phyloP scores from a whole-genome alignment of 30 jellyfish, hydroid and myxozoan species.

The Hydractinia echinata region DNA sequence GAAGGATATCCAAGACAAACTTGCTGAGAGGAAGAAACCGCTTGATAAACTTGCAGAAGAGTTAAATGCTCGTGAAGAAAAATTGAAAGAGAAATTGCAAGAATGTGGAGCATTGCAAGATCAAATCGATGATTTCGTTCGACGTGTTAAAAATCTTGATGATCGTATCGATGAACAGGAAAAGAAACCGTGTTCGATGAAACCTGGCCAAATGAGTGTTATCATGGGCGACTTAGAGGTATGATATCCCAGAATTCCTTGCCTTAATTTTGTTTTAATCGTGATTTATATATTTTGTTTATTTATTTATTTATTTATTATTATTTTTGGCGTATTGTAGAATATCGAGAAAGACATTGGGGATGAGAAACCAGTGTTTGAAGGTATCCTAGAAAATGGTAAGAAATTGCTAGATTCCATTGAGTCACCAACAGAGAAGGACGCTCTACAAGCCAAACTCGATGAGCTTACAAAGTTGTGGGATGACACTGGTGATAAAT shows the following conservation, averaged over 20 bases:
- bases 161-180: conserved; percentile 67
- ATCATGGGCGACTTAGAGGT: conserved; percentile 72
- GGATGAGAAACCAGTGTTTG: conserved; percentile 66
- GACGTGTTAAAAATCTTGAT: conserved; percentile 73
- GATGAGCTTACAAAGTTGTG: conserved; percentile 65
- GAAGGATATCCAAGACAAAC: conserved; percentile 40
- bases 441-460: conserved; percentile 48
- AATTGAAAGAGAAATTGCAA: conserved; percentile 68
- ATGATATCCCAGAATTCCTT: background rate
- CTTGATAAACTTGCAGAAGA: conserved; percentile 41
- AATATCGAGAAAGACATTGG: conserved; percentile 64
- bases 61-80: conserved; percentile 72
- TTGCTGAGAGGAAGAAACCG: conserved; percentile 46
- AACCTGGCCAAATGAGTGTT: conserved; percentile 69
- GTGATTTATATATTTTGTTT: background rate
- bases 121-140: conserved; percentile 81
- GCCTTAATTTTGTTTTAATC: background rate
- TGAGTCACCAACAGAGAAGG: conserved; percentile 58
- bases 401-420: conserved; percentile 59
- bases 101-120: conserved; percentile 99
- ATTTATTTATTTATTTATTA: background rate
- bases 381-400: conserved; percentile 47
- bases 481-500: conserved; percentile 50
- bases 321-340: background rate
- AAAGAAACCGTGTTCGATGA: conserved; percentile 73